Evolutionary conservation across 2,797 vertebrate genomes (phyloP), one percentile per base, ranked within the genome.

Genomic region (Peromyscus aztecus): DNA sequence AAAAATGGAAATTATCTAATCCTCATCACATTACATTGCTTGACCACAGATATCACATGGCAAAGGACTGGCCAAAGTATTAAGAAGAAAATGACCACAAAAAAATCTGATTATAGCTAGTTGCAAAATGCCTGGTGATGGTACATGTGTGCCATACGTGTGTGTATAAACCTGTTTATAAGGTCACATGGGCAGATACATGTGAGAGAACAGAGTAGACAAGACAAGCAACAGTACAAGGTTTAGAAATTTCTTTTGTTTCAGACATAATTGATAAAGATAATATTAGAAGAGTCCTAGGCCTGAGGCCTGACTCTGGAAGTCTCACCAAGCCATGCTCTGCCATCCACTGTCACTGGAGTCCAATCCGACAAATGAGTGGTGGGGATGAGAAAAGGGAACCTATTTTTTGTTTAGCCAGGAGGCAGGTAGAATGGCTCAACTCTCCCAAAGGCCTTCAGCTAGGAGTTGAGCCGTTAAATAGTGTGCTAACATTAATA

Each of bases 221-320:
- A 46, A 19, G 10, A 77, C 63, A 46, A n/a, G 24, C 1, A 0
- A 17, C 34, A 81, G 23, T 4, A 6, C 4, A 7, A 6, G 2
- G 14, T 4, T 86, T 82, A 86, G 73, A 52, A 24, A 13, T 40
- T 14, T 43, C 37, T 75, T 40, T 75, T 10, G 13, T 43, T 40
- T 43, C 4, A 40, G 61, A 52, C 4, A 2, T 3, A 16, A 63
- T 37, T 4, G 17, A 59, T 76, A 6, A 46, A 75, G 29, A n/a
- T 21, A 13, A 2, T 31, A 43, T 31, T 59, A 89, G 37, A 19
- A 89, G 34, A 55, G 23, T 55, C 46, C 14, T 40, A 19, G 14
- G 10, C 21, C 14, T 6, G 67, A 40, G 24, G 14, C 49, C 34
- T 88, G 24, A 37, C 49, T 31, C 69, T 13, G 69, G 65, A 73